Conservation (phyloP, 2,113 vertebrate genomes). For the Caloenas nicobarica region DNA sequence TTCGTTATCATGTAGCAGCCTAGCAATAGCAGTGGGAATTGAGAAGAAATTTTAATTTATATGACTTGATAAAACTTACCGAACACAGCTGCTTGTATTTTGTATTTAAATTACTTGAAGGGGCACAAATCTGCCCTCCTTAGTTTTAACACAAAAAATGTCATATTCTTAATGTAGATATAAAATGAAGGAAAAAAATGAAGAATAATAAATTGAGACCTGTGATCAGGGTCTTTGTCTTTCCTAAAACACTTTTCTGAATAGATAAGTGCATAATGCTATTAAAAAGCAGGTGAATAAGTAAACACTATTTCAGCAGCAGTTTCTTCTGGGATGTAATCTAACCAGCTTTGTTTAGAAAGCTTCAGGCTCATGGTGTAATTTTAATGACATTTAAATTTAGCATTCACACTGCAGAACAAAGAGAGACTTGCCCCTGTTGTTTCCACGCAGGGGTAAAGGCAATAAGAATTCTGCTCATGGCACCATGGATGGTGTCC, state of each 20-base stretch:
- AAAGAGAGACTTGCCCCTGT: neutral
- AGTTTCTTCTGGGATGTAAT: neutral
- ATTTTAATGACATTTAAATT: conserved; percentile 53
- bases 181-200: neutral
- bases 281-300: neutral
- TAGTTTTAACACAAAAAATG: neutral
- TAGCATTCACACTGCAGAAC: neutral
- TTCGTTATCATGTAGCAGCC: neutral
- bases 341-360: conserved; percentile 15
- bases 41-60: conserved; percentile 2
- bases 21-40: neutral
- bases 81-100: neutral
- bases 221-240: neutral
- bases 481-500: neutral
- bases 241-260: neutral
- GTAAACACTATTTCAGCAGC: neutral
- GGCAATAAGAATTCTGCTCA: neutral
- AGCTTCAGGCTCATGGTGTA: neutral
- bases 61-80: neutral
- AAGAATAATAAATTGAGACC: neutral
- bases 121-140: neutral
- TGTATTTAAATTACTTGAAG: neutral
- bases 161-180: neutral
- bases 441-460: neutral
- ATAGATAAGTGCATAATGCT: neutral